Base-by-base conservation (phyloP, 2,888 invertebrate species). In the Eupelmus urozonus region DNA sequence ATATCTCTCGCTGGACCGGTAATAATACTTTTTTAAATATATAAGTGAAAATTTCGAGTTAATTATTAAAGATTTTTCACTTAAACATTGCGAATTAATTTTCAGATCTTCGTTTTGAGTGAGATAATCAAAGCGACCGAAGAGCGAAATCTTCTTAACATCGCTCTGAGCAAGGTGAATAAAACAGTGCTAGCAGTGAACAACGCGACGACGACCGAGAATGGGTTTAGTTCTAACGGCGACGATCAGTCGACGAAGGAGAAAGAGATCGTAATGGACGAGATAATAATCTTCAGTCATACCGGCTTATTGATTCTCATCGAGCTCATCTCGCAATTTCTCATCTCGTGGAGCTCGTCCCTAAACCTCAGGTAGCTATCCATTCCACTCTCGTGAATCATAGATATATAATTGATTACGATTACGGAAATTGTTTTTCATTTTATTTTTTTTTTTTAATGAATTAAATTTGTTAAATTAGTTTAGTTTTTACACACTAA, bases 1-100 rank as follows among this genome's bases (percentile, higher is more conserved):
- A 82, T 90, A 60, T 91, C 91, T 51, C 91, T 92, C 80, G 83
- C 90, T 65, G 90, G 90, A 69, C 91, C 92, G 57, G 92, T 92
- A 87, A 90, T 49, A 11, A 49, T 49, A 16, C n/a, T 49, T 49
- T 11, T 2, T 49, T 16, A 49, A 49, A 40, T 11, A 11, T 40
- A 4, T 40, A 1, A 53, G 11, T 49, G 16, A 49, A 49, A 49
- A 49, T 49, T 57, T 34, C 7, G n/a, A 1, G 11, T 18, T 18
- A 5, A 18, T 1, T 1, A 20, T 13, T 27, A 27, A 57, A 27
- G 25, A 57, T 13, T 18, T 57, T 3, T 20, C 23, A n/a, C 16
- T 1, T 34, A 18, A 63, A 63, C 20, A 23, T 42, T 42, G 1
- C 23, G 20, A 53, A 53, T 20, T 53, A 5, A 49, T 20, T 53